Evolutionary conservation across 1,140 invertebrate genomes (phyloP).

Genomic region (Caenorhabditis latens): DNA sequence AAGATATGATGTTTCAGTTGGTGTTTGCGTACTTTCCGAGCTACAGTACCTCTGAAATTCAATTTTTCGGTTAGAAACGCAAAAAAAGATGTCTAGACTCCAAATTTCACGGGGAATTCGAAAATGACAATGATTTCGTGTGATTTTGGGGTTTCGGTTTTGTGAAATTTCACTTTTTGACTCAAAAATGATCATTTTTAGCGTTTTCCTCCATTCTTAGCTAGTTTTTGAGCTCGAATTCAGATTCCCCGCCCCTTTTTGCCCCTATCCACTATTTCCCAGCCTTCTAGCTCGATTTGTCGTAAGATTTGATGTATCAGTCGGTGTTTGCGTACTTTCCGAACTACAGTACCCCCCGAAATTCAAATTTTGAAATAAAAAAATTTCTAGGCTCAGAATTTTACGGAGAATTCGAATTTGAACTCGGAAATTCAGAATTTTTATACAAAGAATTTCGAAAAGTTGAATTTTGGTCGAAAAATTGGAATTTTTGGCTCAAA

Average conservation of each 20-base stretch:
- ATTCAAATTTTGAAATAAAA: not conserved
- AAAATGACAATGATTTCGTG: no score
- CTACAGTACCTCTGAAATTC: not conserved
- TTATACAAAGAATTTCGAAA: conserved; percentile 12
- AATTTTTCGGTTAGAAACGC: not conserved
- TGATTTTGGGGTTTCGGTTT: no score
- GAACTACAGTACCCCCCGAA: not conserved
- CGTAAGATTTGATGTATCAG: not conserved
- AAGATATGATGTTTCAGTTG: not conserved
- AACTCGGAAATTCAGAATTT: not conserved
- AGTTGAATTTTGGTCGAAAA: not conserved
- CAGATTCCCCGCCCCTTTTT: no score
- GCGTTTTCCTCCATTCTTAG: no score
- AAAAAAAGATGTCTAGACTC: not conserved
- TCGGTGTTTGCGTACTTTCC: not conserved
- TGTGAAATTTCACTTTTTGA: not conserved
- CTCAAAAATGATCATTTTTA: not conserved
- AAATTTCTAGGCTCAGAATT: not conserved
- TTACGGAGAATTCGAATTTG: not conserved
- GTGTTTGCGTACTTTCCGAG: not conserved
- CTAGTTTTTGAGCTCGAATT: no score
- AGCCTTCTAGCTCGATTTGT: not conserved
- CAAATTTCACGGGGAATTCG: not conserved
- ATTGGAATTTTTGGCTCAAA: not conserved
- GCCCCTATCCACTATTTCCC: no score